Base-by-base conservation (phyloP, 2,888 invertebrate species). In the Agelastica alni region DNA sequence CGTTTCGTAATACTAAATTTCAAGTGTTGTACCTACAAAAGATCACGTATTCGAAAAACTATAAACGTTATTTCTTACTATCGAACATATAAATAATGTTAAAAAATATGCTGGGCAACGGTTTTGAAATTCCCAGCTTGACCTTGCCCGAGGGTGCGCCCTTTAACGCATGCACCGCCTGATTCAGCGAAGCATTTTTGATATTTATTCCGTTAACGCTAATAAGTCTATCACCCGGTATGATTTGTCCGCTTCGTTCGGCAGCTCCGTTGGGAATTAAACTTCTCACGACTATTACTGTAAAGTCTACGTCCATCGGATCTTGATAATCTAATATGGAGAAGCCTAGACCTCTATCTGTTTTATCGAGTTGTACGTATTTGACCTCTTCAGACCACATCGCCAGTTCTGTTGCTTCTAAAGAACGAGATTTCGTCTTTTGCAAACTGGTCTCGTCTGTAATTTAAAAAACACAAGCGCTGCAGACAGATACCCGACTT, bases 311-410 rank as follows among this genome's bases (percentile, higher is more conserved):
- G 80, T 98, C 96, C 72, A 96, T 82, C 31, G 98, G 98, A 80
- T 99, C 98, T 85, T 95, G 95, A 79, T 95, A 95, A 79, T 95
- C 99, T 61, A 99, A 83, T 71, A 99, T 96, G 65, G 96, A 96
- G 82, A 99, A 99, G 60, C 99, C 99, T 58, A 99, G 86, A 46
- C 99, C 99, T 69, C 93, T 86, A 72, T 96, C 96, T 64, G 93
- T 93, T 81, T 99, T 99, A 54, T 87, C 82, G 59, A 99, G 84
- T 75, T 94, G 89, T 60, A 99, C 90, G 68, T 91, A 87, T 66
- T 96, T 91, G 58, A 96, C 89, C 70, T 94, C 93, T 59, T 90
- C 91, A 70, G 91, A 93, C 98, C 98, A 99, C 87, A 97, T 91
- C 31, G 97, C 97, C 68, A 98, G 78, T 6, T 96, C 95, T 1